A percentile compares a stretch with the other conserved stretches of the same genome.
These are phyloP conservation scores for Pemphigus obesinymphae DNA, from an alignment of 1,140 invertebrate species.

Conservation along the genomic window DNA sequence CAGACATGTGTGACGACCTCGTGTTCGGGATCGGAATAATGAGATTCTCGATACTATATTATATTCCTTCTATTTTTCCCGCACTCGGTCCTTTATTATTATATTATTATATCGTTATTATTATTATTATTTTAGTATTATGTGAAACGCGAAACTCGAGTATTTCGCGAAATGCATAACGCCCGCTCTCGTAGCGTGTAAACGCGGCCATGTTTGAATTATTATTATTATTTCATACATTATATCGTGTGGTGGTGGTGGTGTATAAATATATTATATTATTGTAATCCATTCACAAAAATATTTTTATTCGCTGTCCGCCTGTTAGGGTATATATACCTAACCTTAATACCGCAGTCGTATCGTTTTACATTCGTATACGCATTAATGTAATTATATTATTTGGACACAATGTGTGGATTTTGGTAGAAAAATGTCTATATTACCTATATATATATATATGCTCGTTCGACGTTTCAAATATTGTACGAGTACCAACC, in stretches of 20 bases:
- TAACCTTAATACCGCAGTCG: no score
- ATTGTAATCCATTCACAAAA: slow-evolving; percentile 16
- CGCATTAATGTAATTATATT: no score
- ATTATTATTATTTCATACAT: no score
- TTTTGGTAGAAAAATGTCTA: no score
- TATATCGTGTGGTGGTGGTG: no score
- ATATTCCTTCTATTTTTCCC: not conserved
- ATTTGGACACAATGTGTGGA: no score
- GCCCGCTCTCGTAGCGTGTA: not conserved
- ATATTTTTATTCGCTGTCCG: not conserved
- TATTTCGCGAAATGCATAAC: slow-evolving; percentile 3
- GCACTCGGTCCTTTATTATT: not conserved
- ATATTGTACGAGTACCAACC: no score
- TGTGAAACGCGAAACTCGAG: slow-evolving; percentile 27
- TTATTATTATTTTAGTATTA: not conserved
- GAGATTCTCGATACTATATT: slow-evolving; percentile 27
- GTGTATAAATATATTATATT: not conserved
- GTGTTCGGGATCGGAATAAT: slow-evolving; percentile 19
- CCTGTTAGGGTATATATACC: no score
- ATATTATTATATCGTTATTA: not conserved
- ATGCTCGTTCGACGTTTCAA: no score
- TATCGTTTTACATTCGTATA: no score
- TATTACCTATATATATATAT: no score
- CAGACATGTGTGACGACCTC: slow-evolving; percentile 8
- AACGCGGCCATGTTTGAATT: no score